Base-by-base conservation (phyloP, 2,113 vertebrate species). In the Amphilophus citrinellus region DNA sequence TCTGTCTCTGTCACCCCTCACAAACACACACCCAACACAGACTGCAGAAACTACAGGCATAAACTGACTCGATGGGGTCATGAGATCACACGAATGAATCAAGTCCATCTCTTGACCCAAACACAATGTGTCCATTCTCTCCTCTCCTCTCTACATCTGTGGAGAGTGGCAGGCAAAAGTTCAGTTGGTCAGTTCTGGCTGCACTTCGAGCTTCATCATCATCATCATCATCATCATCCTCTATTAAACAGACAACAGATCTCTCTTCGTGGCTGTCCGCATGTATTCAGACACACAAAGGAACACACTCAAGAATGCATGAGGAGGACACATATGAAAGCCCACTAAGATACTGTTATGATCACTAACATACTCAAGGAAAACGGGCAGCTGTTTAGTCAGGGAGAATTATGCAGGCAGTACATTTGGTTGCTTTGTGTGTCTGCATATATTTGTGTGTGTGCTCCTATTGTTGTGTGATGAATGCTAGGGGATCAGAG, bases 151-250 rank as follows among this genome's bases (percentile, higher is more conserved):
- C 30, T 50, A 50, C 66, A 80, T 93, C 95, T 80, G 20, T 47
- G 15, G 57, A 85, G 76, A 81, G 27, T 15, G 81, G 47, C 42
- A 50, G 85, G 63, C 83, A 87, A 83, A 84, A 77, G 53, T 85
- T 85, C 87, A 80, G 76, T 75, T 71, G 85, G 59, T 88, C 88
- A 83, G 50, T 81, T 73, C 71, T 89, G 88, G 87, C 88, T 80
- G 56, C 1, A 9, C 65, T 87, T 89, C 81, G 82, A 89, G 76
- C 81, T 56, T 50, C 60, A n/a, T 20, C 32, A 6, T 71, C 66
- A 24, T 24, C 24, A 24, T 24, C 24, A 24, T 24, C 24, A 73
- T 56, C 47, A 35, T 73, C 68, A 35, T n/a, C 10, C 27, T 73
- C 27, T 7, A 35, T 50, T 0, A 50, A n/a, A 77, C 58, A 56